These are phyloP conservation scores for Tachypleus tridentatus DNA, from an alignment of 1,140 invertebrate species.

Conservation along the genomic window DNA sequence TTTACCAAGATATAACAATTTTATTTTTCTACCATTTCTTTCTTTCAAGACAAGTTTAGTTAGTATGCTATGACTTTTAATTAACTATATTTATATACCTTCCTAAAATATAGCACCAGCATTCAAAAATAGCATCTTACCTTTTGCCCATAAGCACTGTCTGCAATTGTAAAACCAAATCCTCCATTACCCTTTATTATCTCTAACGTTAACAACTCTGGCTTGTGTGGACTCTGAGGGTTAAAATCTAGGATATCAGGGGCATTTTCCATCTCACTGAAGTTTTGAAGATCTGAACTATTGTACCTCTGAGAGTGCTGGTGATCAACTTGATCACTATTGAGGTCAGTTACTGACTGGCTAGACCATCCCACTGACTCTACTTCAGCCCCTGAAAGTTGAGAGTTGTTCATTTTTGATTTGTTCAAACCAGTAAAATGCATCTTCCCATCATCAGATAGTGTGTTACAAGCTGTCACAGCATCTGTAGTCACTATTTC, in stretches of 20 bases:
- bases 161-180: constrained; percentile 98
- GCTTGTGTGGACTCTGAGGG: constrained; percentile 22
- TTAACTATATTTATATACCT: too few relatives aligned
- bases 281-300: constrained; percentile 45
- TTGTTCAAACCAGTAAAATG: constrained; percentile 12
- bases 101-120: too few relatives aligned
- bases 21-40: too few relatives aligned
- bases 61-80: too few relatives aligned
- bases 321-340: constrained; percentile 26
- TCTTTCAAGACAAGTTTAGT: too few relatives aligned
- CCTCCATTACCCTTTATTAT: constrained; percentile 67
- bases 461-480: constrained; percentile 48
- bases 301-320: constrained; percentile 35
- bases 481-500: constrained; percentile 91
- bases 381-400: constrained; percentile 5
- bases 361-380: constrained; percentile 32
- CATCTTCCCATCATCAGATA: constrained; percentile 5
- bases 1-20: too few relatives aligned
- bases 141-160: constrained; percentile 83
- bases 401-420: constrained; percentile 4
- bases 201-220: constrained; percentile 50
- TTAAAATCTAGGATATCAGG: constrained; percentile 26
- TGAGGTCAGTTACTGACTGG: constrained; percentile 46
- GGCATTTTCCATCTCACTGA: constrained; percentile 28
- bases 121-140: constrained; percentile 27